A percentile compares a stretch with the other conserved stretches of the same genome.
Evolutionary conservation across 1,140 invertebrate species (phyloP).

Genomic region (Uloborus diversus): DNA sequence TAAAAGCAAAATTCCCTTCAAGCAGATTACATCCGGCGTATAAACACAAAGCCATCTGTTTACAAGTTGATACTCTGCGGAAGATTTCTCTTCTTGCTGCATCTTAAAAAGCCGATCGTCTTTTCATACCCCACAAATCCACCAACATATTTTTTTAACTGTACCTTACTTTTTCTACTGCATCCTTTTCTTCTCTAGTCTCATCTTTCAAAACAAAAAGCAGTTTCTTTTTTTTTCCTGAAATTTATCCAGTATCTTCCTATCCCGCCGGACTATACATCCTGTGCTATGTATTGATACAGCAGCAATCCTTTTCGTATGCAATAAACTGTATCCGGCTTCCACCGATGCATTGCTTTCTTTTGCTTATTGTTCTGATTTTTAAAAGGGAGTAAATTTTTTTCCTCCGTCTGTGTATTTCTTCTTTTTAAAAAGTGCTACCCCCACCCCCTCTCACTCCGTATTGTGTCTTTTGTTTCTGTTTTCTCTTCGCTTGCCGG

Average conservation of each 20-base stretch:
- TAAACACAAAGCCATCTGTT: no score
- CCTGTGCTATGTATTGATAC: slow-evolving; percentile 12
- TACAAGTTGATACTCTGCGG: no score
- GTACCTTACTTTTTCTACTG: no score
- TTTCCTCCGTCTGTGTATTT: background rate
- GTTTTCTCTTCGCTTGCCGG: background rate
- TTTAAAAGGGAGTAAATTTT: slow-evolving; percentile 23
- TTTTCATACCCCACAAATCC: no score
- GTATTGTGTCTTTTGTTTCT: background rate
- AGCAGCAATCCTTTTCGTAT: background rate
- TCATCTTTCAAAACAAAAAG: no score
- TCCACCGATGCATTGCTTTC: background rate
- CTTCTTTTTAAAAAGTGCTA: background rate
- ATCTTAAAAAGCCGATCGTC: no score
- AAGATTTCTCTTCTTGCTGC: no score
- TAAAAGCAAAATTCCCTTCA: no score
- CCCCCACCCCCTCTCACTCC: background rate
- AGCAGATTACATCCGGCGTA: no score
- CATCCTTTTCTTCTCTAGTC: background rate
- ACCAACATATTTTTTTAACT: no score
- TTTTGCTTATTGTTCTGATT: slow-evolving; percentile 18
- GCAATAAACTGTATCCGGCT: slow-evolving; percentile 17
- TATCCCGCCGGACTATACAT: background rate
- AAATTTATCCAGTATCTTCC: background rate
- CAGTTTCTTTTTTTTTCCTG: background rate